Conservation (phyloP, 2,113 vertebrate genomes). For the Clinocottus analis region DNA sequence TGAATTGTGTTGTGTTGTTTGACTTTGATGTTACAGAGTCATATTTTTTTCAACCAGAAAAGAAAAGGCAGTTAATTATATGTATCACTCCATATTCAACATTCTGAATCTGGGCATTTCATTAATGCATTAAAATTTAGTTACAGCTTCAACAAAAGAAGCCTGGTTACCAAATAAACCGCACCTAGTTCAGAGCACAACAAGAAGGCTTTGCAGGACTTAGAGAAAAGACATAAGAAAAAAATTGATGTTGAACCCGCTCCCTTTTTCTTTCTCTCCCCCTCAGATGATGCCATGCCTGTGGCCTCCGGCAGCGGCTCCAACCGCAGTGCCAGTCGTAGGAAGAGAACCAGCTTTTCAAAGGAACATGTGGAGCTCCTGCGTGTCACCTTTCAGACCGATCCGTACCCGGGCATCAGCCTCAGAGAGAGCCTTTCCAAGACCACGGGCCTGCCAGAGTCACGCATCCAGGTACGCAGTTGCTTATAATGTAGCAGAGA, state of each 20-base stretch:
- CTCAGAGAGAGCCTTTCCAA: slow-evolving; percentile 82
- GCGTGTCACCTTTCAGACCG: slow-evolving; percentile 76
- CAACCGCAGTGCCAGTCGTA: slow-evolving; percentile 77
- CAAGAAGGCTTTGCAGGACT: background rate
- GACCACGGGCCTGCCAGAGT: slow-evolving; percentile 82
- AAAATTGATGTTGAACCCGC: background rate
- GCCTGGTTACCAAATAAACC: background rate
- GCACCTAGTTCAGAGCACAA: background rate
- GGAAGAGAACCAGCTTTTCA: slow-evolving; percentile 84
- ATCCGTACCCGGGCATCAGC: slow-evolving; percentile 84
- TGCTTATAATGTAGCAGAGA: background rate
- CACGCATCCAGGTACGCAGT: slow-evolving; percentile 82
- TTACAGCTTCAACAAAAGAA: background rate
- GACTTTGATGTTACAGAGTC: background rate
- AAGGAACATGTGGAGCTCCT: slow-evolving; percentile 83
- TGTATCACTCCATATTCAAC: background rate
- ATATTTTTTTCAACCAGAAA: background rate
- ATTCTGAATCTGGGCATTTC: background rate
- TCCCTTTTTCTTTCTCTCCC: background rate
- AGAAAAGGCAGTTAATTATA: background rate
- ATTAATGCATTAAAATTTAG: background rate
- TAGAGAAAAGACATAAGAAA: background rate
- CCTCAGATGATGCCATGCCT: slow-evolving; percentile 65
- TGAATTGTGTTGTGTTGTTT: background rate
- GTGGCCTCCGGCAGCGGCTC: slow-evolving; percentile 29